These are phyloP conservation scores for Australoheros scitulus DNA, from an alignment of 2,113 vertebrate genomes.

Conservation along the genomic window DNA sequence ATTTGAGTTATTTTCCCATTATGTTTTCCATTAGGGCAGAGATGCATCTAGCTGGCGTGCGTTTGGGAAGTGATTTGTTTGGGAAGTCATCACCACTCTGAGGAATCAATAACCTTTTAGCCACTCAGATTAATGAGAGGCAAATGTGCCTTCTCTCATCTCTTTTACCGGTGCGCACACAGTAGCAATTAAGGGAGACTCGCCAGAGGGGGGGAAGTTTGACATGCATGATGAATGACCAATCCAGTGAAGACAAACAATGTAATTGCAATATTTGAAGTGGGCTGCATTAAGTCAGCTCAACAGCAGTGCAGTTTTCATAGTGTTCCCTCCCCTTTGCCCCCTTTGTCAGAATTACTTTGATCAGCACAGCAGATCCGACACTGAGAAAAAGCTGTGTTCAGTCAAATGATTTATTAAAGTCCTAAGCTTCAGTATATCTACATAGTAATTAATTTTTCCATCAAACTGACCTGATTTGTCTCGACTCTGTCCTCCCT, in stretches of 20 bases:
- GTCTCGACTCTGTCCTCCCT: slow-evolving; percentile 19
- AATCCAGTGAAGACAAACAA: slow-evolving; percentile 59
- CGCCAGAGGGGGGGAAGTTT: slow-evolving; percentile 12
- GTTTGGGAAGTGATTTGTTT: slow-evolving; percentile 80
- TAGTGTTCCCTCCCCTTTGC: background rate
- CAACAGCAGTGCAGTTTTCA: background rate
- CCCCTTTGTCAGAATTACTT: slow-evolving; percentile 28
- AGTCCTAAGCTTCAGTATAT: background rate
- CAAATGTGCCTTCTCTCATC: slow-evolving; percentile 70
- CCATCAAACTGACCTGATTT: background rate
- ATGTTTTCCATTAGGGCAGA: slow-evolving; percentile 74
- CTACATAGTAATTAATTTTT: background rate
- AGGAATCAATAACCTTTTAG: slow-evolving; percentile 82
- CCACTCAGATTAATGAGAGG: slow-evolving; percentile 78
- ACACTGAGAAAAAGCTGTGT: background rate
- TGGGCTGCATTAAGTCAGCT: slow-evolving; percentile 45
- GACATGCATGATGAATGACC: slow-evolving; percentile 74
- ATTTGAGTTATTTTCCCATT: slow-evolving; percentile 74
- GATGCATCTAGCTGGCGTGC: slow-evolving; percentile 63
- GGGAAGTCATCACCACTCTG: slow-evolving; percentile 73
- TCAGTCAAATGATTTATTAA: slow-evolving; percentile 25
- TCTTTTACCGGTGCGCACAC: slow-evolving; percentile 60
- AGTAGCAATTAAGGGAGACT: slow-evolving; percentile 70
- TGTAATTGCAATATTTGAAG: slow-evolving; percentile 66
- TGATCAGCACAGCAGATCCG: slow-evolving; percentile 12